Evolutionary conservation across 2,888 invertebrate genomes (phyloP).

Genomic region (Agrochola litura): DNA sequence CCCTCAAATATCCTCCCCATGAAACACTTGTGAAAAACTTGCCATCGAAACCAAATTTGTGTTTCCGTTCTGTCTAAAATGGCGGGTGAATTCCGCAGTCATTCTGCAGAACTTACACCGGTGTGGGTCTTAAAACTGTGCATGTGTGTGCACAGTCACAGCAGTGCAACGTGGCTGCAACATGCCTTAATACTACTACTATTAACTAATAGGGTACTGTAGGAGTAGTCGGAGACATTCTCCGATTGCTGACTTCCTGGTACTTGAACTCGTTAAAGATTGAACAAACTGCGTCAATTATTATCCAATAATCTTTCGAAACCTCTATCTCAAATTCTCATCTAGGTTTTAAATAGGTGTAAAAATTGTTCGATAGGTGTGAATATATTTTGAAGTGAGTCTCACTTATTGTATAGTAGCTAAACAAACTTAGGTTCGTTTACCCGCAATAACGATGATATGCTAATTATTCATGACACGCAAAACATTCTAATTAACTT

Average conservation of each 20-base stretch:
- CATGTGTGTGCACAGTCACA: constrained; percentile 75
- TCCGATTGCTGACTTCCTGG: constrained; percentile 80
- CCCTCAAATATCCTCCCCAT: background rate
- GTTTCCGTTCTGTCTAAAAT: constrained; percentile 68
- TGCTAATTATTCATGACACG: constrained; percentile 71
- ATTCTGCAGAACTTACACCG: constrained; percentile 64
- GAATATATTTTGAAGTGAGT: constrained; percentile 16
- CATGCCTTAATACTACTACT: constrained; percentile 74
- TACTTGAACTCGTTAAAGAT: constrained; percentile 63
- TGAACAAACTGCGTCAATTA: constrained; percentile 8
- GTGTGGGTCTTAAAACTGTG: constrained; percentile 69
- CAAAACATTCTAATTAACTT: constrained; percentile 71
- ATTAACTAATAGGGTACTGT: constrained; percentile 72
- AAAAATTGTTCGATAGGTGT: constrained; percentile 17
- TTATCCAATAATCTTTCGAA: background rate
- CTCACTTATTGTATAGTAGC: constrained; percentile 36
- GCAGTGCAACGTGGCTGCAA: constrained; percentile 78
- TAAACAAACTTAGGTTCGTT: constrained; percentile 70
- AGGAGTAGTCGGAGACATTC: constrained; percentile 82
- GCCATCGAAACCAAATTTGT: constrained; percentile 7
- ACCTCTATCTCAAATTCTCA: background rate
- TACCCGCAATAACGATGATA: constrained; percentile 71
- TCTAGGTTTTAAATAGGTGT: background rate
- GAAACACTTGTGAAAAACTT: background rate
- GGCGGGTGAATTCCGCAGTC: constrained; percentile 79